phyloP scores from a whole-genome alignment of 2,113 vertebrate genomes.

The Eolophus roseicapilla region DNA sequence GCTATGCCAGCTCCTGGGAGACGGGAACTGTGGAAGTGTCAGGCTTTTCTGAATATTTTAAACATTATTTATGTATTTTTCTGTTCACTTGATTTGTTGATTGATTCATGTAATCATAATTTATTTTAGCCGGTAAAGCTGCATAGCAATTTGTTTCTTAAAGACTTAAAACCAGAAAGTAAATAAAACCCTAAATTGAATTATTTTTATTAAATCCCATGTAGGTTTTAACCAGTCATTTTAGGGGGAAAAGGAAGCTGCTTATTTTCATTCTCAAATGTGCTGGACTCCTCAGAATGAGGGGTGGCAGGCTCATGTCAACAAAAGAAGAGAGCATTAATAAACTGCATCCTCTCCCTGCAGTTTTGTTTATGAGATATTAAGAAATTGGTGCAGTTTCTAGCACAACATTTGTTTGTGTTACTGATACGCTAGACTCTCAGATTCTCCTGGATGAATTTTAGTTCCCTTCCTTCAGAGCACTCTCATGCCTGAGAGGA shows the following conservation, averaged over 20 bases:
- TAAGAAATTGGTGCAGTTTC: background rate
- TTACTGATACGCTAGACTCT: background rate
- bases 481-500: background rate
- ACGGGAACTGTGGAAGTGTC: background rate
- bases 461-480: background rate
- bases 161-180: slow-evolving; percentile 2
- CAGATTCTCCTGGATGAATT: background rate
- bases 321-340: background rate
- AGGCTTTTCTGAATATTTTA: background rate
- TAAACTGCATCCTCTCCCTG: background rate
- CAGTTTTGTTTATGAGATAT: background rate
- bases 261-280: background rate
- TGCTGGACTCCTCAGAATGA: background rate
- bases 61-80: background rate
- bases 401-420: background rate
- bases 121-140: background rate
- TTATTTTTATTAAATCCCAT: background rate
- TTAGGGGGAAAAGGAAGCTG: background rate
- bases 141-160: background rate
- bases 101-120: slow-evolving; percentile 14
- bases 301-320: background rate
- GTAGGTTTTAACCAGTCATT: background rate
- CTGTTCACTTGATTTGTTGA: background rate
- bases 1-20: background rate
- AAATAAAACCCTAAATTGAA: background rate